Percentiles rank a stretch among this genome's conserved stretches.
Evolutionary conservation across 2,888 invertebrate genomes (phyloP).

Genomic region (Tipula unca): DNA sequence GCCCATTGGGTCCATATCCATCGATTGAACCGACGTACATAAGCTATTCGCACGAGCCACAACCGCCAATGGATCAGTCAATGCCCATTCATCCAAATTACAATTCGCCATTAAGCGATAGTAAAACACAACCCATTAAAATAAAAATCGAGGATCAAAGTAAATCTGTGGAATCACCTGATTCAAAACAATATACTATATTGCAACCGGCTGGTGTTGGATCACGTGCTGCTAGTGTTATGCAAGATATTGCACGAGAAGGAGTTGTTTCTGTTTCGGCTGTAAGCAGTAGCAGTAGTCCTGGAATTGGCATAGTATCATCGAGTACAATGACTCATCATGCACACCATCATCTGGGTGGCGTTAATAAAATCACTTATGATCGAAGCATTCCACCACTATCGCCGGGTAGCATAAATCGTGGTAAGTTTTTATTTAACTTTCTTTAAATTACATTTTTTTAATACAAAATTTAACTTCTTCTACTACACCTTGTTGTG

Average conservation of each 20-base stretch:
- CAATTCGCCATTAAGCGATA: slow-evolving; percentile 17
- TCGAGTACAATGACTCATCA: slow-evolving; percentile 34
- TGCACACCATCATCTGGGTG: slow-evolving; percentile 39
- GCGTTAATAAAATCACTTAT: slow-evolving; percentile 25
- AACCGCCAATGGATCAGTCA: slow-evolving; percentile 22
- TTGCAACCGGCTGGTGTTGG: slow-evolving; percentile 75
- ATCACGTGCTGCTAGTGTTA: slow-evolving; percentile 70
- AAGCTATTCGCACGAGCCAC: slow-evolving; percentile 51
- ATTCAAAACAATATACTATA: slow-evolving; percentile 76
- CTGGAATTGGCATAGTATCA: slow-evolving; percentile 44
- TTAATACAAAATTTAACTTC: background rate
- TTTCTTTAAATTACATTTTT: background rate
- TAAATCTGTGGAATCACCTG: slow-evolving; percentile 36
- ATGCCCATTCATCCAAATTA: slow-evolving; percentile 22
- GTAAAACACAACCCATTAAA: slow-evolving; percentile 14
- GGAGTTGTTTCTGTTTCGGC: slow-evolving; percentile 54
- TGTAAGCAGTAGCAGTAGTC: slow-evolving; percentile 40
- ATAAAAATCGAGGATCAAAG: background rate
- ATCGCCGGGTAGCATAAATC: slow-evolving; percentile 67
- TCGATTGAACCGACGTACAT: slow-evolving; percentile 66
- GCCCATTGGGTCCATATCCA: slow-evolving; percentile 49
- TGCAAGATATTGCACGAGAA: slow-evolving; percentile 66
- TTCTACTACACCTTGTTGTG: background rate
- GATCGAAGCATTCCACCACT: slow-evolving; percentile 48
- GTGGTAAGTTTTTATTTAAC: slow-evolving; percentile 52